These are phyloP conservation scores for Heliocidaris tuberculata DNA, from an alignment of 35 echinoderm and acorn worm genomes.

Conservation along the genomic window DNA sequence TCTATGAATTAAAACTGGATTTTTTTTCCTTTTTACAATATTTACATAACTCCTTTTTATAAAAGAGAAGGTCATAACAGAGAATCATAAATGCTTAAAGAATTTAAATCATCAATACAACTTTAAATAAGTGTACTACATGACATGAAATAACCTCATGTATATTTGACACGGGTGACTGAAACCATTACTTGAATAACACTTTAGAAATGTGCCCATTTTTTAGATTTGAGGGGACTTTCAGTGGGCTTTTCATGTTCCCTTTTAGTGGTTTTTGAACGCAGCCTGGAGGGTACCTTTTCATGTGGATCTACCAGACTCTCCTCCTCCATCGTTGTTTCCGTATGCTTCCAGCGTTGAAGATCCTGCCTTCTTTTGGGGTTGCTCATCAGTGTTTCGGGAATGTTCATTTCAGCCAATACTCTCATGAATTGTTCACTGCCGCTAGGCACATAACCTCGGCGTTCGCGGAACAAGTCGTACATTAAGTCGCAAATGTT, in stretches of 20 bases:
- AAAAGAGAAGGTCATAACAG: too few relatives aligned
- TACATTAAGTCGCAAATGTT: constrained; percentile 59
- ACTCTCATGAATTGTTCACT: constrained; percentile 48
- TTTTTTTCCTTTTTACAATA: too few relatives aligned
- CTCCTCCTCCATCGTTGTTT: neutral
- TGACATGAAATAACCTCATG: too few relatives aligned
- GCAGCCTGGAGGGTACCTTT: neutral
- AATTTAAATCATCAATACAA: too few relatives aligned
- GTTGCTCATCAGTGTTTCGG: constrained; percentile 49
- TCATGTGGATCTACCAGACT: neutral
- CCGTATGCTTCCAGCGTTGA: constrained; percentile 38
- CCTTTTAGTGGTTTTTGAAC: neutral
- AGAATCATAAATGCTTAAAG: too few relatives aligned
- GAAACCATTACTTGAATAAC: neutral
- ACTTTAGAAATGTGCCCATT: neutral
- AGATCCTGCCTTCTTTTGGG: constrained; percentile 13
- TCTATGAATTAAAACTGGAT: too few relatives aligned
- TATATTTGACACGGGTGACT: neutral
- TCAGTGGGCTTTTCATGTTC: neutral
- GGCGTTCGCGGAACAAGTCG: constrained; percentile 43
- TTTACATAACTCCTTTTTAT: neutral
- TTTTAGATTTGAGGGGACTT: neutral
- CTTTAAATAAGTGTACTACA: too few relatives aligned
- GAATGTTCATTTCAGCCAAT: constrained; percentile 55
- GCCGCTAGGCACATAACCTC: constrained; percentile 38